These are phyloP conservation scores for Aricia agestis DNA, from an alignment of 1,140 invertebrate genomes.

Conservation along the genomic window DNA sequence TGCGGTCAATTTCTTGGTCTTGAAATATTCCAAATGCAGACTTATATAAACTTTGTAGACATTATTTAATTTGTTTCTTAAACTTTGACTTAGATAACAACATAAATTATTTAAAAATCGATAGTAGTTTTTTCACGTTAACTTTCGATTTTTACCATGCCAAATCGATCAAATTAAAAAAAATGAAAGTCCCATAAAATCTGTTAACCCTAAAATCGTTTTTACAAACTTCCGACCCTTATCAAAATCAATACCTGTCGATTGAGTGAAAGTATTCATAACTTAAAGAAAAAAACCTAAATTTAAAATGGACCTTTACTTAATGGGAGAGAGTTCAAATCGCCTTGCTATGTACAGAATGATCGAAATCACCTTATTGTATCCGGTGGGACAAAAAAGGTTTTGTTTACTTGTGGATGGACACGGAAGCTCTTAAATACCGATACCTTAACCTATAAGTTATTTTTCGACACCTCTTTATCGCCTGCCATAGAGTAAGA, in stretches of 20 bases:
- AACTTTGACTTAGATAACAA: too few relatives aligned
- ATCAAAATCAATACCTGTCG: conserved; percentile 22
- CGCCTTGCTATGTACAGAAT: not conserved
- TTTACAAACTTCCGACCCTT: conserved; percentile 33
- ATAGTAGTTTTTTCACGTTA: not conserved
- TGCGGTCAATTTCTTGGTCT: too few relatives aligned
- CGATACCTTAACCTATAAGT: conserved; percentile 53
- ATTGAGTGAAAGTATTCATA: conserved; percentile 28
- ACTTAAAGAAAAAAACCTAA: conserved; percentile 10
- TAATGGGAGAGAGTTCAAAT: conserved; percentile 24
- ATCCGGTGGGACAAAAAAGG: conserved; percentile 11
- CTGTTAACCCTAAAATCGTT: conserved; percentile 3
- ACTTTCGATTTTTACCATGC: not conserved
- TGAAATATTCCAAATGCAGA: too few relatives aligned
- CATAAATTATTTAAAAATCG: too few relatives aligned
- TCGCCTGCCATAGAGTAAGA: conserved; percentile 39
- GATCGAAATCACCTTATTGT: conserved; percentile 2
- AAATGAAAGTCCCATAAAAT: not conserved
- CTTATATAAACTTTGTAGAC: too few relatives aligned
- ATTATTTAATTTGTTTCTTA: too few relatives aligned
- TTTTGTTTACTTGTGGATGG: conserved; percentile 25
- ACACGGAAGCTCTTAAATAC: conserved; percentile 52
- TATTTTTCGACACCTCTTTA: conserved; percentile 55
- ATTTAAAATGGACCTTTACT: conserved; percentile 7
- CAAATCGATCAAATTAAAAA: not conserved